These are phyloP conservation scores for Forbesichthys papilliferus DNA, from an alignment of 2,113 vertebrate genomes.

Conservation along the genomic window DNA sequence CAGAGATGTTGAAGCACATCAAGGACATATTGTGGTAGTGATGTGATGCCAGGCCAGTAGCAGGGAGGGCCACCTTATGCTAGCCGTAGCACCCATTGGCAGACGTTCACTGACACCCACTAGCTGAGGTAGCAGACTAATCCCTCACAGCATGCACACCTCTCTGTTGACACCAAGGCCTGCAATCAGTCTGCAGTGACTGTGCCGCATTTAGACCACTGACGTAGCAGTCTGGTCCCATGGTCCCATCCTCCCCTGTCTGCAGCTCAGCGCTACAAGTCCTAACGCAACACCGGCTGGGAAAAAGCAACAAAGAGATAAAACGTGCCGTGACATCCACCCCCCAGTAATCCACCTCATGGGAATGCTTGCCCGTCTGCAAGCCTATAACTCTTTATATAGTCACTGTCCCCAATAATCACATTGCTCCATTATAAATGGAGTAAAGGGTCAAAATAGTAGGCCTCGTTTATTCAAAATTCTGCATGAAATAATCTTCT, in stretches of 20 bases:
- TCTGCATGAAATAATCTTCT: too few species aligned
- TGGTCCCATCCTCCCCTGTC: background rate
- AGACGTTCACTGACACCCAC: background rate
- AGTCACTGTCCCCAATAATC: background rate
- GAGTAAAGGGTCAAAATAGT: background rate
- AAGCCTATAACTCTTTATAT: background rate
- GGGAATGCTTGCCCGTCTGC: background rate
- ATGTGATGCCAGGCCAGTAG: background rate
- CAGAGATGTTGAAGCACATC: too few species aligned
- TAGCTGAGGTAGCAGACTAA: constrained; percentile 5
- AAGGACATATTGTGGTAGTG: background rate
- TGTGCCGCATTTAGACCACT: constrained; percentile 11
- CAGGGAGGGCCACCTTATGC: too few species aligned
- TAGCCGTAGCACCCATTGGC: background rate
- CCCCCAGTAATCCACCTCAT: background rate
- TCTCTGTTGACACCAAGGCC: background rate
- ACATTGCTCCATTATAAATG: background rate
- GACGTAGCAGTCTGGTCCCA: constrained; percentile 5
- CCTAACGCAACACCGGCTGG: constrained; percentile 29
- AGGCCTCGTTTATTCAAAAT: too few species aligned
- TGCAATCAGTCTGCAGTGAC: constrained; percentile 19
- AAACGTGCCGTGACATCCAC: background rate
- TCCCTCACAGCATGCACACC: background rate
- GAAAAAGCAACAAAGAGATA: background rate
- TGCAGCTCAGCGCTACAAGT: constrained; percentile 37